A percentile compares a stretch with the other conserved stretches of the same genome.
phyloP scores from a whole-genome alignment of 2,113 vertebrate species.

The Taxidea taxus region DNA sequence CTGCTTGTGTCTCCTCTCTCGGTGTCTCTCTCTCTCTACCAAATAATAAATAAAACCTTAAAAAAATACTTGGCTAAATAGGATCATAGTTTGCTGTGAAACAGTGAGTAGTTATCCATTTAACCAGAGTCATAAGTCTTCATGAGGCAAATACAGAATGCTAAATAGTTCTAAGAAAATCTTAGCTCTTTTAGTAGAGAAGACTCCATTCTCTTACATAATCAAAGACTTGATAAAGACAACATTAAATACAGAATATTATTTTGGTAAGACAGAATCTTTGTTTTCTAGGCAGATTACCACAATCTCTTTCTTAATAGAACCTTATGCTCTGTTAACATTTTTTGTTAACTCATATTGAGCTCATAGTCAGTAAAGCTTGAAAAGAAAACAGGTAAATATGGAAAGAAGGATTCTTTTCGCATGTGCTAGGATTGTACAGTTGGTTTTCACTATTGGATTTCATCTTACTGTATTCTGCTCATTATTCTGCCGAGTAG shows the following conservation, averaged over 20 bases:
- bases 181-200: neutral
- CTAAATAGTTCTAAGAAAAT: neutral
- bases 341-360: constrained; percentile 12
- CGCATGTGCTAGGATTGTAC: neutral
- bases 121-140: neutral
- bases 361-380: neutral
- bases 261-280: neutral
- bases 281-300: neutral
- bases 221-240: neutral
- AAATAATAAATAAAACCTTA: no score
- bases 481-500: neutral
- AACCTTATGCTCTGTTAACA: neutral
- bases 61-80: no score
- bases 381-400: no score
- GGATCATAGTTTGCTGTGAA: neutral
- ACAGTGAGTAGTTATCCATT: neutral
- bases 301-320: neutral
- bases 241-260: neutral
- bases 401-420: no score
- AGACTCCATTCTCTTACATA: neutral
- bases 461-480: constrained; percentile 10
- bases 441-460: neutral
- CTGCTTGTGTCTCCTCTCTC: no score
- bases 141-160: neutral
- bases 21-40: no score